phyloP scores from a whole-genome alignment of 2,888 invertebrate species.

The Conus canariensis region DNA sequence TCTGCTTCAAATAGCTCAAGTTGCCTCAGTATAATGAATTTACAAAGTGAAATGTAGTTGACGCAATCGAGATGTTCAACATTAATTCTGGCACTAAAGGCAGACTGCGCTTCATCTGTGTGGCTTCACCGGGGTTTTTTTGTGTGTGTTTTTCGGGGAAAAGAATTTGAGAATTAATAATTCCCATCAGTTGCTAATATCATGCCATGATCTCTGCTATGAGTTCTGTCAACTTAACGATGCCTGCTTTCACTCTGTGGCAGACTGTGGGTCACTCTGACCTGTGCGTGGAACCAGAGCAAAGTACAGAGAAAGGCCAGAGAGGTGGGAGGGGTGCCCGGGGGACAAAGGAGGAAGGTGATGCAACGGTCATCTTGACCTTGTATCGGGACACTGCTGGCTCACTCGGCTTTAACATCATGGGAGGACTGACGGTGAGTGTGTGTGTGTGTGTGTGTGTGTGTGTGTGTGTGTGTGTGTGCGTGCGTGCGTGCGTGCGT shows the following conservation, averaged over 20 bases:
- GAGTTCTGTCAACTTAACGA: too few relatives aligned
- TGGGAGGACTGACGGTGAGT: constrained; percentile 68
- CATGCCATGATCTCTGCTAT: too few relatives aligned
- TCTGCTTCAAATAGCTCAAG: too few relatives aligned
- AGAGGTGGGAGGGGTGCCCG: background rate
- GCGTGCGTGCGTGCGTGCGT: background rate
- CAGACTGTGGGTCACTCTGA: background rate
- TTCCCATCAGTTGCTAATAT: too few relatives aligned
- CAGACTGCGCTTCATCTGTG: too few relatives aligned
- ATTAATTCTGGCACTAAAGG: too few relatives aligned
- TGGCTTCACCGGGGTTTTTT: too few relatives aligned
- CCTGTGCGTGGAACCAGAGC: background rate
- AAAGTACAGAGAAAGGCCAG: background rate
- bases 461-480: constrained; percentile 4
- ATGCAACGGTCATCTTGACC: constrained; percentile 46
- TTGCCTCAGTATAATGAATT: too few relatives aligned
- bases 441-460: background rate
- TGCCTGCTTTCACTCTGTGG: background rate
- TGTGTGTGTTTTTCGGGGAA: too few relatives aligned
- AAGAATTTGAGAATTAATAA: too few relatives aligned
- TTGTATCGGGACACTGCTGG: constrained; percentile 61
- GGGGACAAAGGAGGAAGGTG: background rate
- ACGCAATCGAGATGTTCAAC: too few relatives aligned
- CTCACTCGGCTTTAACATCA: constrained; percentile 71
- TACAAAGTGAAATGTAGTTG: too few relatives aligned